Conservation (phyloP, 1,140 invertebrate genomes). For the Monomorium pharaonis region DNA sequence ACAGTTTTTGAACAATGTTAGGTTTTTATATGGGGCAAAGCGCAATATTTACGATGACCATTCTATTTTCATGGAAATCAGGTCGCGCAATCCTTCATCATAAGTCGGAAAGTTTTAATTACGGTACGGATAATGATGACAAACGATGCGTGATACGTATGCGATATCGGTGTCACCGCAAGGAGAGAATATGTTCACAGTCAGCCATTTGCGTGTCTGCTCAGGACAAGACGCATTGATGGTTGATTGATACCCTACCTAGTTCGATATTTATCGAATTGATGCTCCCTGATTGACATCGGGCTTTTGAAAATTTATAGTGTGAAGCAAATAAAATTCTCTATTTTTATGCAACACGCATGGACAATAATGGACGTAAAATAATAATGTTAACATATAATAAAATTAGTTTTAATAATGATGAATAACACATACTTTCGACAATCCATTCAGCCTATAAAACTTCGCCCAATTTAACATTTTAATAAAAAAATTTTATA, state of each 20-base stretch:
- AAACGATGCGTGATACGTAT: conserved; percentile 54
- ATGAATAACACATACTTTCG: neutral
- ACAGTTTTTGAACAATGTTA: conserved; percentile 33
- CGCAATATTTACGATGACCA: conserved; percentile 27
- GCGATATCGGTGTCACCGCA: conserved; percentile 36
- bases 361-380: conserved; percentile 6
- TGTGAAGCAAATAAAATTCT: conserved; percentile 11
- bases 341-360: neutral
- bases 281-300: conserved; percentile 3
- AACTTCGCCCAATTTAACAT: neutral
- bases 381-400: conserved; percentile 27
- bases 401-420: conserved; percentile 12
- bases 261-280: conserved; percentile 46
- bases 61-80: conserved; percentile 50
- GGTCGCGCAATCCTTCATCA: conserved; percentile 61
- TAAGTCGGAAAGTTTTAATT: conserved; percentile 61
- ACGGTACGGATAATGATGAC: conserved; percentile 62
- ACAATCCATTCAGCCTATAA: neutral
- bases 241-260: conserved; percentile 40
- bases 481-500: neutral
- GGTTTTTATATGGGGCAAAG: conserved; percentile 18
- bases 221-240: conserved; percentile 39
- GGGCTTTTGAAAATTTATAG: conserved; percentile 19
- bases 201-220: conserved; percentile 15
- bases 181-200: conserved; percentile 20